Evolutionary conservation across 1,140 invertebrate species (phyloP), one percentile per base, ranked within the genome.

Genomic region (Conus betulinus): DNA sequence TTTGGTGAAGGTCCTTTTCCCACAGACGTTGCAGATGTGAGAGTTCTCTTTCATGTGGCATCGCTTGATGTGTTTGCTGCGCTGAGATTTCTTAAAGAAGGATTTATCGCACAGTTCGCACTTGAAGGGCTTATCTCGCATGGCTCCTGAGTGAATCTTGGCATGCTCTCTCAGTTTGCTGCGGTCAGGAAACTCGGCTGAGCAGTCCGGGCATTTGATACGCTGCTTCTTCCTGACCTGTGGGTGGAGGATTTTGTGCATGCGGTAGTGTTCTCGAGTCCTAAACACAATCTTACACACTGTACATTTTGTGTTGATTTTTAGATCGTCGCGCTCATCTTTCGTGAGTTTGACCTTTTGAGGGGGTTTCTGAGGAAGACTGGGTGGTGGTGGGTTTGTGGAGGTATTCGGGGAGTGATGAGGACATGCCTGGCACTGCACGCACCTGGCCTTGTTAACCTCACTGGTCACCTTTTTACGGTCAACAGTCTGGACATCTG

Each of bases 41-140:
- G 74, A 78, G 71, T 87, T 87, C 52, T 87, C 85, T 52, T 87
- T 87, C 74, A 78, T 87, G 71, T 87, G 85, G 74, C 71, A 78
- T 13, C 85, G 85, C n/a, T 87, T 87, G 20, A 87, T 74, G 53
- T 87, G 85, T 17, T 87, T 87, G 74, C 85, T 87, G 74, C 85
- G 85, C 71, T 87, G 85, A 11, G 85, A 78, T 52, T 87, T 87
- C 53, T 87, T 79, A 52, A 78, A 71, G 52, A 87, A 87, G 74
- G 71, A 55, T 17, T n/a, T 87, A 15, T 87, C 85, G n/a, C 85
- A 87, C 7, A 55, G 71, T 13, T 79, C 51, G 71, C 85, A 87
- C 25, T 87, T 78, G 74, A 53, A 87, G 15, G 85, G 85, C 27
- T 87, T 87, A 23, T 84, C 82, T 5, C 51, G 27, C 6, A 51